Evolutionary conservation across 1,140 invertebrate genomes (phyloP), one percentile per base, ranked within the genome.

Genomic region (Nebria ingens): DNA sequence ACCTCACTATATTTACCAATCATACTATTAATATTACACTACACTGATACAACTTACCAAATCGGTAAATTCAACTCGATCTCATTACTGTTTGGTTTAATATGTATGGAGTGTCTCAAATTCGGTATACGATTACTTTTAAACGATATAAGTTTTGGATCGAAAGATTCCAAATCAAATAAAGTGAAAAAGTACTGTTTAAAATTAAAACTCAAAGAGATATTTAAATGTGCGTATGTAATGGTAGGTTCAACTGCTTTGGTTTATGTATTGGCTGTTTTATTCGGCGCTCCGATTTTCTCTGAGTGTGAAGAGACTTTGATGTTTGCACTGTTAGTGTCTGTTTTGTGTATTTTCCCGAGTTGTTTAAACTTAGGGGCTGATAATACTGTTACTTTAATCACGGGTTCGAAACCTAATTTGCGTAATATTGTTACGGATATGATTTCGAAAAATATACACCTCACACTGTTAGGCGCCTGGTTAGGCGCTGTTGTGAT

Each of bases 401-500:
- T 81, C 21, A 76, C 73, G 59, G 73, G 77, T 29, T 63, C 73
- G 1, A 75, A 74, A 57, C 66, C 61, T 13, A 68, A 76, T 25
- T 69, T 67, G 17, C 67, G 71, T 56, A 76, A 79, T 61, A 68
- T 75, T 17, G 69, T 81, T 19, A 67, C 76, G 4, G 71, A 79
- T 51, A 79, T 82, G 65, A 62, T 84, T 1, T 74, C 76, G 23
- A 75, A 76, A 23, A 79, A 79, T 64, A 75, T 83, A 15, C 68
- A 79, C 40, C 63, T 76, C 38, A 81, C 84, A 15, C 62, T 93
- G 12, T 65, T 91, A 25, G 91, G 92, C n/a, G 82, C 89, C 11
- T 96, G 91, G 91, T 63, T 89, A 6, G 90, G 91, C 15, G 87
- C 90, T 20, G 78, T 89, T 58, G 84, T 90, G 0, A 91, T 95